Evolutionary conservation across 1,140 invertebrate genomes (phyloP), one percentile per base, ranked within the genome.

Genomic region (Drosophila micromelanica): DNA sequence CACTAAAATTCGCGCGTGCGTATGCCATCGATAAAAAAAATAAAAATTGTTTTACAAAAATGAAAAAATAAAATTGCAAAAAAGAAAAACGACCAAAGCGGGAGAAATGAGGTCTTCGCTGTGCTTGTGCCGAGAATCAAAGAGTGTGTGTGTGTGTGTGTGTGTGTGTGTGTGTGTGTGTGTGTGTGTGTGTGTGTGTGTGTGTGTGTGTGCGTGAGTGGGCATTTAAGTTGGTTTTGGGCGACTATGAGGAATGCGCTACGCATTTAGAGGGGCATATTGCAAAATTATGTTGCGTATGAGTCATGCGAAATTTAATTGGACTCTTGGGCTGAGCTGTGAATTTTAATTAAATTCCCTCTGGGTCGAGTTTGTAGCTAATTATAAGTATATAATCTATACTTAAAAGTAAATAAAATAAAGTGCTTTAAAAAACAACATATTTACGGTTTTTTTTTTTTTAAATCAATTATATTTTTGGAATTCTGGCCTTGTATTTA

Each of bases 21-120:
- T 87, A 87, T 89, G 76, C 84, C 84, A 89, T 87, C 84, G 79
- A 87, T 82, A 89, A 87, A 87, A 78, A 85, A 87, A 78, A 74
- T 70, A 78, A 67, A 78, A 87, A 82, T 86, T 80, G 81, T 78
- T 86, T 78, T 81, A 87, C 69, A 87, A 78, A 86, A 80, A 85
- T 77, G 65, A 62, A 67, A n/a, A 49, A 49, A 17, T n/a, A 35
- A 27, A 60, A 38, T 42, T 1, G 1, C 2, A 61, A n/a, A 42
- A 27, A 59, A 54, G 43, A 61, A 76, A 71, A 86, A 80, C 78
- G 63, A 85, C 75, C 76, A 74, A 85, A 60, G 70, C 77, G 69
- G 57, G 80, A 72, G 78, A 86, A 86, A 86, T 86, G 78, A 86
- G 81, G 81, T 86, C 82, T 86, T 80, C 61, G 70, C 60, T 74